Base-by-base conservation (phyloP, 2,888 invertebrate species). In the Emmelina monodactyla region DNA sequence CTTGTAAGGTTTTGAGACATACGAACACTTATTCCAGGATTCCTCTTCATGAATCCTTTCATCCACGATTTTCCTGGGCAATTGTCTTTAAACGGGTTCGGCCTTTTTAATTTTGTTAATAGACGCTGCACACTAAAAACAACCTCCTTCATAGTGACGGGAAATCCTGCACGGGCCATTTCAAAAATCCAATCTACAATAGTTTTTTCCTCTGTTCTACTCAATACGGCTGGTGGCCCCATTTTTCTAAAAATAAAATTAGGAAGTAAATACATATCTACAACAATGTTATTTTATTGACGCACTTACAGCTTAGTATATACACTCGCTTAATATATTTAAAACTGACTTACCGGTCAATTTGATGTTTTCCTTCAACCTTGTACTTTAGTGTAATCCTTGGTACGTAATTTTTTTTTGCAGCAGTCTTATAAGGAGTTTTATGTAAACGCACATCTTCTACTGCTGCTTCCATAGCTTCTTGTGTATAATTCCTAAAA, bases 401-500 rank as follows among this genome's bases (percentile, higher is more conserved):
- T 34, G 47, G 46, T 29, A 46, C 47, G 34, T 38, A 43, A 35
- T 45, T 44, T 33, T 45, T 47, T 42, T 46, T 47, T 42, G 47
- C 43, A 39, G 47, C 49, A 32, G 47, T 40, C 44, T 43, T 25
- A 33, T 43, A 43, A 14, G 45, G 39, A 41, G 37, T 48, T 39
- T 47, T 47, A 38, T 47, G 44, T 35, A 45, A 40, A 35, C 42
- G 40, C 42, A 47, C 46, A 37, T 43, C 44, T 19, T 44, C 37
- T 35, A 46, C 45, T 43, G 44, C 45, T 40, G 43, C 31, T 30
- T 34, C 33, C 45, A 45, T 45, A 36, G 45, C 40, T 40, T 35
- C 43, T 45, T 41, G 41, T 41, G 40, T 46, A 41, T 44, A 42
- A 38, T 44, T 42, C 40, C 39, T 34, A 31, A 46, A 44, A 39